Evolutionary conservation across 1,140 invertebrate species (phyloP).

Genomic region (Anastrepha ludens): DNA sequence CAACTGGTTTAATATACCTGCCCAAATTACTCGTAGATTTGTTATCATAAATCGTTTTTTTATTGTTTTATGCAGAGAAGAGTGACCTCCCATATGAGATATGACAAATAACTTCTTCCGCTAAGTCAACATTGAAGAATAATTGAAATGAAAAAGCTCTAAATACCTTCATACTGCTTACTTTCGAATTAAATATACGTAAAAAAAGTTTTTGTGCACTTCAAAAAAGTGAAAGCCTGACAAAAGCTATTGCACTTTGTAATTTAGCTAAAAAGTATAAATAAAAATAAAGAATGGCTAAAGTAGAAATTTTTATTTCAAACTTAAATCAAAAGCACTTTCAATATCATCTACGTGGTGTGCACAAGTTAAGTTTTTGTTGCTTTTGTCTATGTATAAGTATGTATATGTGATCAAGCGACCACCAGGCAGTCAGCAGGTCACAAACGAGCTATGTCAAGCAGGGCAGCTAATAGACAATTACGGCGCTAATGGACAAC

Average conservation of each 20-base stretch:
- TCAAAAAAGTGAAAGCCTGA: not conserved
- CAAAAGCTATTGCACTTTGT: not conserved
- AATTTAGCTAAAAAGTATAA: not conserved
- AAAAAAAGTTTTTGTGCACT: too few species aligned
- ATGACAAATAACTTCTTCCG: too few species aligned
- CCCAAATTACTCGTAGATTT: too few species aligned
- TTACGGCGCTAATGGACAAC: not conserved
- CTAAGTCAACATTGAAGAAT: too few species aligned
- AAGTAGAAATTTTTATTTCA: not conserved
- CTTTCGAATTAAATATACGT: too few species aligned
- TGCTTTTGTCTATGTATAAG: not conserved
- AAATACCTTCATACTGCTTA: too few species aligned
- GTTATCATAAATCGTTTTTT: too few species aligned
- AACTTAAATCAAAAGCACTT: not conserved
- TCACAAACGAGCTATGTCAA: slow-evolving; percentile 15
- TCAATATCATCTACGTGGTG: not conserved
- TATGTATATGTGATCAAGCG: not conserved
- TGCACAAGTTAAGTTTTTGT: not conserved
- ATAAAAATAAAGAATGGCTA: not conserved
- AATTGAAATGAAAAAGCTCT: too few species aligned
- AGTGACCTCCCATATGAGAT: too few species aligned
- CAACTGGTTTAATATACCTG: too few species aligned
- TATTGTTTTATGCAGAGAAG: too few species aligned
- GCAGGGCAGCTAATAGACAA: slow-evolving; percentile 4
- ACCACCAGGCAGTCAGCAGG: not conserved